These are phyloP conservation scores for Frankliniella intonsa DNA, from an alignment of 2,888 invertebrate genomes.

Conservation along the genomic window DNA sequence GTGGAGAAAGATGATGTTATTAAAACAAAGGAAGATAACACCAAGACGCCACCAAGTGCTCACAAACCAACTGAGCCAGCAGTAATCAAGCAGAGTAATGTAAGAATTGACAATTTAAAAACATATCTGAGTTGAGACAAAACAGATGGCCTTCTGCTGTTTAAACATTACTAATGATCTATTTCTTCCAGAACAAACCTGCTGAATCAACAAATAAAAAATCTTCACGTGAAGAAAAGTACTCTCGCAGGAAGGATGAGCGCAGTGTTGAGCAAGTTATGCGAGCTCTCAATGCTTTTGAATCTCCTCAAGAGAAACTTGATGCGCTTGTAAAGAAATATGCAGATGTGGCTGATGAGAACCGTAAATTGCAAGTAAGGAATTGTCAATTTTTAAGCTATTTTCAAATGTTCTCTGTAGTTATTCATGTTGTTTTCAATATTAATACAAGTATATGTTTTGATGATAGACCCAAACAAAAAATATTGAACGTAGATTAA, in stretches of 20 bases:
- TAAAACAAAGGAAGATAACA: background rate
- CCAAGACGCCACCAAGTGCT: background rate
- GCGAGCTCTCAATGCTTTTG: conserved; percentile 54
- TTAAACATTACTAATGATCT: background rate
- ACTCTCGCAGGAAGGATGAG: conserved; percentile 52
- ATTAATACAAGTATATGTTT: background rate
- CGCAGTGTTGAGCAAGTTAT: conserved; percentile 63
- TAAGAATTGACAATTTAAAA: background rate
- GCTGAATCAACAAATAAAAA: background rate
- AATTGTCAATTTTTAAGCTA: background rate
- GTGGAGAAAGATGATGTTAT: background rate
- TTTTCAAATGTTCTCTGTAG: background rate
- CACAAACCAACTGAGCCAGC: background rate
- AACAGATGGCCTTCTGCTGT: too few species aligned
- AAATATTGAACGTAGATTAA: conserved; percentile 38
- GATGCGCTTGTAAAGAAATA: conserved; percentile 69
- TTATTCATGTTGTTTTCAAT: background rate
- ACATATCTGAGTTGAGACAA: too few species aligned
- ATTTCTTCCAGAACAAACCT: background rate
- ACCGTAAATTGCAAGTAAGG: conserved; percentile 55
- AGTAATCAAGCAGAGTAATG: background rate
- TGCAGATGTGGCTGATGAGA: conserved; percentile 69
- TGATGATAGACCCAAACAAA: conserved; percentile 2
- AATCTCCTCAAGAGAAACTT: conserved; percentile 64
- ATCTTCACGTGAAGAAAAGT: conserved; percentile 4